Percentiles rank a stretch among this genome's conserved stretches.
These are phyloP conservation scores for Phoronis australis DNA, from an alignment of 2,888 invertebrate species.

Conservation along the genomic window DNA sequence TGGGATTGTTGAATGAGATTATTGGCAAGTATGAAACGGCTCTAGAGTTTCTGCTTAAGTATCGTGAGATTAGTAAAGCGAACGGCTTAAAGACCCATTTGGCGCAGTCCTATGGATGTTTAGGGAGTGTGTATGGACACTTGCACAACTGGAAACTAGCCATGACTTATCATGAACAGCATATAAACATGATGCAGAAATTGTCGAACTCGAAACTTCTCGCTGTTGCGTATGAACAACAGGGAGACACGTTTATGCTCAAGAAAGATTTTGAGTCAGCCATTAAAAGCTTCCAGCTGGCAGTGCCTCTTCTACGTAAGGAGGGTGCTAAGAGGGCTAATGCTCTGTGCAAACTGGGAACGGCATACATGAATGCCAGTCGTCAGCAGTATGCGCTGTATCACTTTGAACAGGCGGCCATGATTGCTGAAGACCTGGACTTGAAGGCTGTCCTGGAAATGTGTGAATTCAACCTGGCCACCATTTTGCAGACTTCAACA, in stretches of 20 bases:
- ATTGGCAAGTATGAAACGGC: conserved; percentile 39
- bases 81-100: conserved; percentile 28
- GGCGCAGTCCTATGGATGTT: conserved; percentile 42
- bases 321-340: conserved; percentile 10
- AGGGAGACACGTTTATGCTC: conserved; percentile 38
- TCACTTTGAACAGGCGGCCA: conserved; percentile 32
- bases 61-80: conserved; percentile 27
- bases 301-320: conserved; percentile 8
- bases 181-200: conserved; percentile 30
- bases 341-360: conserved; percentile 35
- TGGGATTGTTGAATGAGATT: conserved; percentile 42
- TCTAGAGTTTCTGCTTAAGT: conserved; percentile 34
- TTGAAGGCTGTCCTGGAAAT: conserved; percentile 28
- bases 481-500: conserved; percentile 36
- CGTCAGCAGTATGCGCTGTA: conserved; percentile 34
- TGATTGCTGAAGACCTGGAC: conserved; percentile 30
- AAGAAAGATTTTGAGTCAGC: conserved; percentile 33
- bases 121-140: conserved; percentile 41
- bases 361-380: conserved; percentile 27
- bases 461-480: conserved; percentile 39
- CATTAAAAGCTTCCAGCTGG: conserved; percentile 19
- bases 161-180: conserved; percentile 39
- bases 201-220: conserved; percentile 26
- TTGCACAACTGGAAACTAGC: conserved; percentile 36
- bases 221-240: conserved; percentile 35